Evolutionary conservation across 1,140 invertebrate genomes (phyloP).

Genomic region (Solenopsis fugax): DNA sequence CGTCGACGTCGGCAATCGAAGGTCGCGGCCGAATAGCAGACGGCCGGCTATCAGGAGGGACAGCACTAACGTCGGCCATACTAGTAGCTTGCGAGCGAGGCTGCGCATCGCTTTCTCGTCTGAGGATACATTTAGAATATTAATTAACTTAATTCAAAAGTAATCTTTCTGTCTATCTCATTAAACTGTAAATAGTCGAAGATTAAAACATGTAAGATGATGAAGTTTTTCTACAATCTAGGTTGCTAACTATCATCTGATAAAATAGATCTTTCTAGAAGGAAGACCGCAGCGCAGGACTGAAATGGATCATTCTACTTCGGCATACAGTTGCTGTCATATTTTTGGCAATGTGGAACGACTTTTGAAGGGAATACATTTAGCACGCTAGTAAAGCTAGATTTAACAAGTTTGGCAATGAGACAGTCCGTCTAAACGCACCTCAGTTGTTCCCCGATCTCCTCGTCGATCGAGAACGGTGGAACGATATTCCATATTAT

Average conservation of each 20-base stretch:
- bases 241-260: neutral
- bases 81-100: conserved; percentile 70
- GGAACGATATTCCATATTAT: conserved; percentile 64
- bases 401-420: neutral
- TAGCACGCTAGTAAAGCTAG: conserved; percentile 14
- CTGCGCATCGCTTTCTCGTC: conserved; percentile 63
- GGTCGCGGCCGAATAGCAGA: conserved; percentile 73
- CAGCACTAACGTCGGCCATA: conserved; percentile 69
- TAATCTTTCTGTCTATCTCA: neutral
- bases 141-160: neutral
- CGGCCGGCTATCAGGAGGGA: conserved; percentile 74
- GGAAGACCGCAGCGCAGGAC: neutral
- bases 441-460: conserved; percentile 37
- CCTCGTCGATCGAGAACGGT: conserved; percentile 36
- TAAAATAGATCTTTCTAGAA: neutral
- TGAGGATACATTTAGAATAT: neutral
- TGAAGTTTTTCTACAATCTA: neutral
- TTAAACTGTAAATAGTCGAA: neutral
- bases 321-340: neutral
- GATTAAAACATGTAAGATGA: neutral
- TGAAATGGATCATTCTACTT: conserved; percentile 19
- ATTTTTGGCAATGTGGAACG: conserved; percentile 11
- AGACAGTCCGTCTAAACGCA: neutral
- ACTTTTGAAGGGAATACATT: conserved; percentile 4
- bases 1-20: conserved; percentile 74